Percentiles rank a stretch among this genome's conserved stretches.
Conservation (phyloP, 1,140 invertebrate species). For the Eumeta japonica region DNA sequence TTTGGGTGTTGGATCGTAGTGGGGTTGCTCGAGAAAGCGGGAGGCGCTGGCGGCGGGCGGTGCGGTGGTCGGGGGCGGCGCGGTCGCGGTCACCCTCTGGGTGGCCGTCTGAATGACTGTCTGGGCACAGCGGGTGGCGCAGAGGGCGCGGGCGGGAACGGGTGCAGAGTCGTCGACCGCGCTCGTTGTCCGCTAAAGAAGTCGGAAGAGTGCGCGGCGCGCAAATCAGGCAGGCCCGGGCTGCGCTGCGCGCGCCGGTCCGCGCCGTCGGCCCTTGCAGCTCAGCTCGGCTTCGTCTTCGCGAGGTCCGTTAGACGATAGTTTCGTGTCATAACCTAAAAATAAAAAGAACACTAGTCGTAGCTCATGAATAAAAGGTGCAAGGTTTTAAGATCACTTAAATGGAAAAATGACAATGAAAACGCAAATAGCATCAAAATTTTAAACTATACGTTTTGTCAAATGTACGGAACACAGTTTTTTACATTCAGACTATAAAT, state of each 20-base stretch:
- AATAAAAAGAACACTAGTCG: conserved; percentile 3
- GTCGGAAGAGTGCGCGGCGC: conserved; percentile 67
- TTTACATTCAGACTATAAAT: too few species aligned
- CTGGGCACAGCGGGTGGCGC: conserved; percentile 19
- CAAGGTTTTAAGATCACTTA: conserved; percentile 1
- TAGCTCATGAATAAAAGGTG: neutral
- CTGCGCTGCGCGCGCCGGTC: conserved; percentile 43
- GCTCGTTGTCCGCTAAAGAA: conserved; percentile 60
- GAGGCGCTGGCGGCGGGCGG: conserved; percentile 29
- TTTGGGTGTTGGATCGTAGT: conserved; percentile 33
- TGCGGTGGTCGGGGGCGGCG: conserved; percentile 20
- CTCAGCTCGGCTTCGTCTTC: conserved; percentile 75
- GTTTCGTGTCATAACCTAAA: conserved; percentile 61
- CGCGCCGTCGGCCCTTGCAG: conserved; percentile 73
- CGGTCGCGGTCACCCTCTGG: conserved; percentile 12
- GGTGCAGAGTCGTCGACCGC: conserved; percentile 42
- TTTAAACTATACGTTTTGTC: too few species aligned
- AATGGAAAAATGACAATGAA: neutral
- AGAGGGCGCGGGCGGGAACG: conserved; percentile 15
- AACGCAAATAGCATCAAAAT: neutral
- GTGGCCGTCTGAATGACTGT: conserved; percentile 32
- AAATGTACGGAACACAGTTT: too few species aligned
- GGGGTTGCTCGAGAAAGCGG: conserved; percentile 35
- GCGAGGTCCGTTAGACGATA: conserved; percentile 56
- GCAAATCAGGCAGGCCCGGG: conserved; percentile 53